Base-by-base conservation (phyloP, 2,888 invertebrate species). In the Leptopilina drosophilae region DNA sequence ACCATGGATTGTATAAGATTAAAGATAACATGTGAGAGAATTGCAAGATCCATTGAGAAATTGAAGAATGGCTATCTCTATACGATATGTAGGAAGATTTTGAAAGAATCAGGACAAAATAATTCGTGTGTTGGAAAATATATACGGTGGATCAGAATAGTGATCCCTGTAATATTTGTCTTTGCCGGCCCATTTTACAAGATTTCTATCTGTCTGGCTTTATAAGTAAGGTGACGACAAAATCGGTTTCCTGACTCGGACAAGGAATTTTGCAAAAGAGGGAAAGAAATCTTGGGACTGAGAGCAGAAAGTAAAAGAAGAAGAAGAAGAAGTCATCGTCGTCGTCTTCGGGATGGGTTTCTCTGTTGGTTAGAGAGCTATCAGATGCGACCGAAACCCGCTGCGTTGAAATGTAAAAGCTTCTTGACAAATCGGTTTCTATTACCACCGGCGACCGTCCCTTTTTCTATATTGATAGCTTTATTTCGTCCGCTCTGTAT, bases 401-500 rank as follows among this genome's bases (percentile, higher is more conserved):
- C 83, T 84, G 87, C 87, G 89, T 87, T 86, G 89, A 89, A 89
- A 89, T 89, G 89, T 89, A 89, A 89, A 89, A 87, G 89, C 89
- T 86, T 85, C 88, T 87, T 89, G 89, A 89, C 89, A 89, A 89
- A 89, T 89, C 88, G 89, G 85, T 89, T 89, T 89, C 89, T 89
- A 89, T 89, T 89, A 89, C 88, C 85, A 83, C 56, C 78, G 79
- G 81, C 67, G 76, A 78, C 85, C 84, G 84, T 85, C 84, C 78
- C 77, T 78, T 79, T 80, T 81, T 84, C 86, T 86, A 88, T 89
- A 89, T 88, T 87, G 89, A 89, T 88, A 85, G 87, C 87, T 87
- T 89, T 90, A 89, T 89, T 88, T 90, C 84, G 83, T 85, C 75
- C 82, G 82, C 82, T 83, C 83, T 83, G 81, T 83, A 80, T 83